Percentiles rank a stretch among this genome's conserved stretches.
phyloP scores from a whole-genome alignment of 2,797 vertebrate genomes.

The Austrolebias charrua region DNA sequence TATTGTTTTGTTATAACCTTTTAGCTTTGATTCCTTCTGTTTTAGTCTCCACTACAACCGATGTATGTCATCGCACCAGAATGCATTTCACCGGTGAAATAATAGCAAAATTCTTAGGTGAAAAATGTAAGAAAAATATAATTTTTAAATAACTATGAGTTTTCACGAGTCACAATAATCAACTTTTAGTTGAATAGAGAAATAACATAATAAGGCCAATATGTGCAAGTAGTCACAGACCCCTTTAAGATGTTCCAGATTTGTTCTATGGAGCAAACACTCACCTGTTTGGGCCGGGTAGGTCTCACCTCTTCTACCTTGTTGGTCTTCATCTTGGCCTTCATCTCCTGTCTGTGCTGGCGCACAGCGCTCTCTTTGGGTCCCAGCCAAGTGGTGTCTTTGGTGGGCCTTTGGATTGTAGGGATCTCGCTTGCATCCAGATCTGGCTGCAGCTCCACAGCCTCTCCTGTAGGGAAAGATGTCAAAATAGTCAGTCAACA shows the following conservation, averaged over 20 bases:
- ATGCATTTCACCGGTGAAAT: no score
- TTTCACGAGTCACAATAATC: background rate
- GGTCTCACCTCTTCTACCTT: conserved; percentile 78
- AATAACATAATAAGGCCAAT: no score
- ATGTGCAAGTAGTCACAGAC: no score
- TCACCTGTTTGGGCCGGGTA: conserved; percentile 73
- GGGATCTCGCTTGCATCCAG: conserved; percentile 71
- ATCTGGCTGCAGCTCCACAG: conserved; percentile 60
- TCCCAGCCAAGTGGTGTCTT: conserved; percentile 74
- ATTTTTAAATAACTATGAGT: no score
- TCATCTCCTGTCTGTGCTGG: conserved; percentile 77
- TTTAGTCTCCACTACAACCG: no score
- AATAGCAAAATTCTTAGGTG: no score
- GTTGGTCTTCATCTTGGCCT: conserved; percentile 82
- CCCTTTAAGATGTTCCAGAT: background rate
- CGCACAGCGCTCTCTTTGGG: conserved; percentile 79
- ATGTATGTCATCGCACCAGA: no score
- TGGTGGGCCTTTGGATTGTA: conserved; percentile 65
- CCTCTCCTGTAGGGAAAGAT: conserved; percentile 60
- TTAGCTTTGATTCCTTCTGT: no score
- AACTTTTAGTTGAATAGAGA: no score
- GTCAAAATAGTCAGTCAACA: background rate
- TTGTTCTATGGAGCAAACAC: background rate
- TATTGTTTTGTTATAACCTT: no score
- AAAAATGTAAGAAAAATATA: no score